A percentile compares a stretch with the other conserved stretches of the same genome.
Evolutionary conservation across 2,113 vertebrate genomes (phyloP).

Genomic region (Limnothrissa miodon): DNA sequence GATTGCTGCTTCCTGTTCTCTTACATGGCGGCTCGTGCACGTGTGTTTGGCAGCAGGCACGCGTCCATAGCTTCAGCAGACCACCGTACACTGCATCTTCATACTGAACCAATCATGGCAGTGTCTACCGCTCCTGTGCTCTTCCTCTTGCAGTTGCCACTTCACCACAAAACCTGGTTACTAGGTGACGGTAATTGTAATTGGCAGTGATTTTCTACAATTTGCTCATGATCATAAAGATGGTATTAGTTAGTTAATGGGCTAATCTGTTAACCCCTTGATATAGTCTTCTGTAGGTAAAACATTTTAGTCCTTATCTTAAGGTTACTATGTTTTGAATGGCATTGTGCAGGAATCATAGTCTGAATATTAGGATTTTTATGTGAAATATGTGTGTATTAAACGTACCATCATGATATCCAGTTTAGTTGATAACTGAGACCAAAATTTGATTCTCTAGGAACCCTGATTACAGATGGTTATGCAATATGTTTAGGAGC

Average conservation of each 20-base stretch:
- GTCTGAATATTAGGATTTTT: background rate
- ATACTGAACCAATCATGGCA: background rate
- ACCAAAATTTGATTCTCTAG: background rate
- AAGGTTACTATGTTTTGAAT: background rate
- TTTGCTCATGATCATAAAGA: background rate
- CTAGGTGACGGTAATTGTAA: background rate
- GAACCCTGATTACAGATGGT: background rate
- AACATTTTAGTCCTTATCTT: background rate
- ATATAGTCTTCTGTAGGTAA: background rate
- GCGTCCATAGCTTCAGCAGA: constrained; percentile 35
- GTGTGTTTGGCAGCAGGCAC: constrained; percentile 24
- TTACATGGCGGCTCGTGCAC: constrained; percentile 40
- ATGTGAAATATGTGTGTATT: background rate
- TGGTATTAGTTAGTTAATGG: background rate
- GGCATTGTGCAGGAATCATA: no score
- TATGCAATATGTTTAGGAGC: background rate
- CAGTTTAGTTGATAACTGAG: background rate
- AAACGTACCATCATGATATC: background rate
- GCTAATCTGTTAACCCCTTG: background rate
- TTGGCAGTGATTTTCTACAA: background rate
- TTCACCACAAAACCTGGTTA: background rate
- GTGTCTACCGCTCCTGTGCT: background rate
- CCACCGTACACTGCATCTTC: background rate
- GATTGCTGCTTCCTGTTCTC: constrained; percentile 45
- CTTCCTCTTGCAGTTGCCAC: background rate